Percentiles rank a stretch among this genome's conserved stretches.
These are phyloP conservation scores for Ochotona princeps DNA, from an alignment of 2,113 vertebrate species.

Conservation along the genomic window DNA sequence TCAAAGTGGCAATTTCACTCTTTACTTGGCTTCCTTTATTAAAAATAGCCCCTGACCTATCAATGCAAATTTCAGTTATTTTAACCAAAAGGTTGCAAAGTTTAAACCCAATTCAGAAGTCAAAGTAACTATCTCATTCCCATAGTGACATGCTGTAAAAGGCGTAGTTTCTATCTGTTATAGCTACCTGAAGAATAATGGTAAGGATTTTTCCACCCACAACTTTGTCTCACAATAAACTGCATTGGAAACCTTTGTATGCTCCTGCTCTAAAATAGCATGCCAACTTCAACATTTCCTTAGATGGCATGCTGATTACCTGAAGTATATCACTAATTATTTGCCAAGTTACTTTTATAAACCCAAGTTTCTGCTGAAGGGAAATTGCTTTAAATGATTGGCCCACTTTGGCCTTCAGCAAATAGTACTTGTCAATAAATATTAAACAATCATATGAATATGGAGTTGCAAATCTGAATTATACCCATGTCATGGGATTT, in stretches of 20 bases:
- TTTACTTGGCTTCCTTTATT: background rate
- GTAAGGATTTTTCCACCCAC: constrained; percentile 48
- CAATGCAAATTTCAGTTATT: constrained; percentile 24
- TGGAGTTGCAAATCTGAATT: constrained; percentile 69
- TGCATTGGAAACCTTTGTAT: constrained; percentile 57
- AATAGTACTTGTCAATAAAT: constrained; percentile 78
- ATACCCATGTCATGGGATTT: constrained; percentile 55
- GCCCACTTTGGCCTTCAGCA: constrained; percentile 47
- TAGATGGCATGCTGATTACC: constrained; percentile 61
- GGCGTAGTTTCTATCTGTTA: constrained; percentile 55
- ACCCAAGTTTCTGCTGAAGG: constrained; percentile 48
- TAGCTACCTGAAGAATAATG: constrained; percentile 55
- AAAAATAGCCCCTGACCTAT: background rate
- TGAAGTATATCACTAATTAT: constrained; percentile 69
- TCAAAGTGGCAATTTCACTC: background rate
- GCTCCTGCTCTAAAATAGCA: constrained; percentile 69
- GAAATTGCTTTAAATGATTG: constrained; percentile 68
- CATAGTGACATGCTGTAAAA: constrained; percentile 66
- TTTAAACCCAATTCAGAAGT: constrained; percentile 51
- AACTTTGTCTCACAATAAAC: constrained; percentile 68
- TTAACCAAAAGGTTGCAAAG: constrained; percentile 41
- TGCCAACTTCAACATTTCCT: constrained; percentile 64
- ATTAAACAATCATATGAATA: constrained; percentile 77
- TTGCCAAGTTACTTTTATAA: constrained; percentile 77
- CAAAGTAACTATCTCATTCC: constrained; percentile 63